A percentile compares a stretch with the other conserved stretches of the same genome.
These are phyloP conservation scores for Hippocampus zosterae DNA, from an alignment of 2,113 vertebrate genomes.

Conservation along the genomic window DNA sequence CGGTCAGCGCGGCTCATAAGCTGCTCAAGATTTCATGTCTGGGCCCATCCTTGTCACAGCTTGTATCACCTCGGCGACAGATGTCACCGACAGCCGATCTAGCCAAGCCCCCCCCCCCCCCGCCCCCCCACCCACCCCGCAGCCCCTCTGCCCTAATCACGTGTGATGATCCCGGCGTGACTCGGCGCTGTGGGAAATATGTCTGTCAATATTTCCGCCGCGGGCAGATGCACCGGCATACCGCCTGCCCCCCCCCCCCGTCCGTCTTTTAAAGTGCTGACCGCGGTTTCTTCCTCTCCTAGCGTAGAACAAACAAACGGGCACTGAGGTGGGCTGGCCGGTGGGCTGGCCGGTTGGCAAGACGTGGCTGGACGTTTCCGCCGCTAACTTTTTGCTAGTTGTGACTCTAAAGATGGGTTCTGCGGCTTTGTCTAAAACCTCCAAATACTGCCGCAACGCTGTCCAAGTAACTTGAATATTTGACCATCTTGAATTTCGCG, in stretches of 20 bases:
- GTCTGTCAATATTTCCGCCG: conserved; percentile 42
- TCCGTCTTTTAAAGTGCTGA: conserved; percentile 18
- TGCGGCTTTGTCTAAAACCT: neutral
- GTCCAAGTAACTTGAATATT: too few relatives aligned
- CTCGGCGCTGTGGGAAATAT: conserved; percentile 70
- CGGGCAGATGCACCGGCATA: conserved; percentile 49
- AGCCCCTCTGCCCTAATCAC: conserved; percentile 63
- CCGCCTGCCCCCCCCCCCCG: conserved; percentile 19
- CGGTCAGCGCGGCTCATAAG: conserved; percentile 64
- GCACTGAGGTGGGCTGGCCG: neutral
- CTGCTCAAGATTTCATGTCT: conserved; percentile 71
- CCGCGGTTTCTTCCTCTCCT: conserved; percentile 7
- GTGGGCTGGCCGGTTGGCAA: neutral
- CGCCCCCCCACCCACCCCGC: conserved; percentile 27
- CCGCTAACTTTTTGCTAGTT: neutral
- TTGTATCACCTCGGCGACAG: conserved; percentile 86
- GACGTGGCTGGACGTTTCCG: neutral
- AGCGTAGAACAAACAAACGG: neutral
- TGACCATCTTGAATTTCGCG: too few relatives aligned
- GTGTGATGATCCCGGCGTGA: conserved; percentile 73
- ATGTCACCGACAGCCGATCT: conserved; percentile 90
- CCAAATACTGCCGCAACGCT: too few relatives aligned
- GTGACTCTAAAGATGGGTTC: neutral
- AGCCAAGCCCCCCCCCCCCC: conserved; percentile 68
- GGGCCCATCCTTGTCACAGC: conserved; percentile 83